A percentile compares a stretch with the other conserved stretches of the same genome.
phyloP scores from a whole-genome alignment of 2,797 vertebrate species.

The Manis javanica region DNA sequence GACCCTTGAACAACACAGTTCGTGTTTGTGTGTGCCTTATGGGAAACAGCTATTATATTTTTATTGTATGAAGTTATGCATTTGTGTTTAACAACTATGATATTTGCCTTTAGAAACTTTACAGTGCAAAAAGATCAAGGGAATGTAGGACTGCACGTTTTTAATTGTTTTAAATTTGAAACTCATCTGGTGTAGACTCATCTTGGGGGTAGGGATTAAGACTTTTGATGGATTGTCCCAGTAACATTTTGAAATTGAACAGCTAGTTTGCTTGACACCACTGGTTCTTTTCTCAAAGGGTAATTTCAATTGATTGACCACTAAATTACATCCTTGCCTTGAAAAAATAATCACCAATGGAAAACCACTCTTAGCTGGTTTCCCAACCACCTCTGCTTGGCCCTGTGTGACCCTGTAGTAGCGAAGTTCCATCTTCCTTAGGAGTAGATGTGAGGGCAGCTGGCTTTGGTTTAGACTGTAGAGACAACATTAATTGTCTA shows the following conservation, averaged over 20 bases:
- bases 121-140: constrained; percentile 21
- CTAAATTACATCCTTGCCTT: constrained; percentile 5
- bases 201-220: neutral
- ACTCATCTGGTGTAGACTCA: neutral
- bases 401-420: neutral
- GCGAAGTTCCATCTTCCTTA: neutral
- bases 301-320: neutral
- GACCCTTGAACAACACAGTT: too few species aligned
- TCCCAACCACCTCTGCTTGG: neutral
- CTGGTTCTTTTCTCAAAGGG: neutral
- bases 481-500: neutral
- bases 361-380: constrained; percentile 27
- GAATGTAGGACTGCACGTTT: neutral
- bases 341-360: constrained; percentile 1
- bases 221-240: neutral
- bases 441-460: neutral
- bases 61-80: neutral
- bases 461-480: neutral
- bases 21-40: neutral
- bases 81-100: neutral
- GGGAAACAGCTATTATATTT: constrained; percentile 15
- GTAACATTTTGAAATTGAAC: neutral
- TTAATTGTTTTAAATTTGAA: neutral
- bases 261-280: neutral
- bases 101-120: constrained; percentile 21